Evolutionary conservation across 2,888 invertebrate genomes (phyloP), one percentile per base, ranked within the genome.

Genomic region (Dicycla oo): DNA sequence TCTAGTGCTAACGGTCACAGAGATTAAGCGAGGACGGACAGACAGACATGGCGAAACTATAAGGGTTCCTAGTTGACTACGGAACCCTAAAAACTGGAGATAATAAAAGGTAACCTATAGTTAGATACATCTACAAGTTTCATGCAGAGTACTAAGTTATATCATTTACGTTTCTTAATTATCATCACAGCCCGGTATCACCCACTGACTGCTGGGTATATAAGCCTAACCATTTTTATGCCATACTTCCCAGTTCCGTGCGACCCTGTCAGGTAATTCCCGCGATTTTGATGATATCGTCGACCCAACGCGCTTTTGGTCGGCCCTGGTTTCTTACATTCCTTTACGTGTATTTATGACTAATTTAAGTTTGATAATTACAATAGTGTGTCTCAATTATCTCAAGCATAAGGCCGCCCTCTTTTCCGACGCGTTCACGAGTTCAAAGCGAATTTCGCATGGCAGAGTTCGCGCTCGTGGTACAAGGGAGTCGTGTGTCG

Each of bases 111-210:
- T 20, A 26, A n/a, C 8, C 13, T 54, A 18, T 3, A 45, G 26
- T 20, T 23, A 30, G 1, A 45, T 26, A n/a, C 6, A 40, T 45
- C n/a, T 54, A 51, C 18, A 53, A 69, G n/a, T 61, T 54, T 56
- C 71, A 69, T 64, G 64, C 26, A 60, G 43, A 60, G 7, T 40
- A 60, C 18, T 60, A 23, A 58, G 23, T 18, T 43, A 23, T 3
- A 61, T 20, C 2, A 13, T 61, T 26, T 20, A 61, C 1, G 3
- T 23, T 23, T 20, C 20, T n/a, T n/a, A n/a, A 30, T 13, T 18
- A 38, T 2, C 11, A 40, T 13, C 20, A 20, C 20, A 20, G 8
- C 7, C 13, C 43, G 2, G 3, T 2, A 26, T 13, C 20, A 45
- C 4, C 20, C 43, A 61, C 20, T 20, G 26, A 4, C 13, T 7